Evolutionary conservation across 2,797 vertebrate species (phyloP), one percentile per base, ranked within the genome.

Genomic region (Premnoplex brunnescens): DNA sequence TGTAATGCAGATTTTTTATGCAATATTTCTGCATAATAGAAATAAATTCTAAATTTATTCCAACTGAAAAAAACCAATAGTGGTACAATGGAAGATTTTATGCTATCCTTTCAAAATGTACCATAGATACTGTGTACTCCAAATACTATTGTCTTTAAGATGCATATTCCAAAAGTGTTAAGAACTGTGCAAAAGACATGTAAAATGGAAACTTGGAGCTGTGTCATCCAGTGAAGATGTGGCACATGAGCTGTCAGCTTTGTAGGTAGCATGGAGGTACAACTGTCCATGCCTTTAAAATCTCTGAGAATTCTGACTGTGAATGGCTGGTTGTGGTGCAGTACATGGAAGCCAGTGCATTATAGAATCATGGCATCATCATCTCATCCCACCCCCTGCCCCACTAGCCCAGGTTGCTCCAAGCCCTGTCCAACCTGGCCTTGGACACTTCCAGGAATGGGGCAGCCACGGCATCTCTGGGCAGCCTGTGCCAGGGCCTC

Each of bases 371-470:
- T 20, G 44, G 44, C 10, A 27, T 36, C n/a, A 54, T 12, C 2
- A 37, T 9, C 2, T 2, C 1, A 2, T 43, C 3, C 13, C 19
- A 49, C 4, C 2, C 32, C 4, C 4, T 23, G 26, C 34, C 41
- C 41, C 55, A 36, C 12, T 34, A 15, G 21, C 39, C 39, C 68
- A 80, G 28, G 60, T 24, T 46, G n/a, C 39, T 81, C 55, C 62
- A 3, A 68, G 18, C 12, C 7, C 21, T 30, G 10, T 13, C 24
- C 68, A 88, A 0, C 30, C 62, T 67, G 54, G 30, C 54, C 54
- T 48, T 54, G 76, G 54, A 1, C 68, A 59, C 39, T 74, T 30
- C 39, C 54, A 81, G 46, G 76, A 21, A 67, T 66, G 34, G 34
- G 24, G 30, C 54, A 81, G 34, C 54, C 59, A 2, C 28, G 67